Base-by-base conservation (phyloP, 2,888 invertebrate genomes). In the Caenorhabditis panamensis region DNA sequence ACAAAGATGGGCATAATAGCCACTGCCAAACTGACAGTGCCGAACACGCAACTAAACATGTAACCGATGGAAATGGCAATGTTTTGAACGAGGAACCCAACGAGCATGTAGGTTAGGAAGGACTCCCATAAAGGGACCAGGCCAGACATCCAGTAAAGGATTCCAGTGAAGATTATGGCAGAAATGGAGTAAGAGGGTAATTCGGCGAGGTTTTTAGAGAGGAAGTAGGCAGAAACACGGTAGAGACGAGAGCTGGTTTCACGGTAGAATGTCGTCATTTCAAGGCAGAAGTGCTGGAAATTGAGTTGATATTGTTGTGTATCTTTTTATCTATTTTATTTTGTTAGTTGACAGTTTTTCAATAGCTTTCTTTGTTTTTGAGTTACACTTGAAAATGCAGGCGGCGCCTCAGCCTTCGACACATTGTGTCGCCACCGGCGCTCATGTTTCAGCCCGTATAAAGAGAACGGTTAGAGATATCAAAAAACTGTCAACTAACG, bases 211-310 rank as follows among this genome's bases (percentile, higher is more conserved):
- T 96, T 96, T 77, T 96, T 92, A 47, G 94, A 92, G 88, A 96
- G 94, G 54, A 96, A 97, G 91, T 96, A 97, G 0, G 96, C 94
- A 88, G 95, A 95, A 0, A 95, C 95, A 62, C 96, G 93, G 89
- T 97, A 97, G 93, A 97, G 95, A 47, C 96, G 96, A 90, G 95
- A 95, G 82, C 94, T 94, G 87, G 96, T 94, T 91, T 97, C 97
- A 8, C 96, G 93, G 84, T 96, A 93, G 91, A 96, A 96, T 80
- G 96, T 94, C 0, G 96, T 95, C 49, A 96, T 92, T 91, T 97
- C 96, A 0, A 94, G 93, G 26, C 82, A 81, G 51, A 86, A 84
- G 59, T 82, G 78, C 83, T 84, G 72, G 44, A 83, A 72, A 44
- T n/a, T n/a, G n/a, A n/a, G n/a, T n/a, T n/a, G n/a, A n/a, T n/a